A percentile compares a stretch with the other conserved stretches of the same genome.
Conservation (phyloP, 2,888 invertebrate species). For the Drosophila mercatorum region DNA sequence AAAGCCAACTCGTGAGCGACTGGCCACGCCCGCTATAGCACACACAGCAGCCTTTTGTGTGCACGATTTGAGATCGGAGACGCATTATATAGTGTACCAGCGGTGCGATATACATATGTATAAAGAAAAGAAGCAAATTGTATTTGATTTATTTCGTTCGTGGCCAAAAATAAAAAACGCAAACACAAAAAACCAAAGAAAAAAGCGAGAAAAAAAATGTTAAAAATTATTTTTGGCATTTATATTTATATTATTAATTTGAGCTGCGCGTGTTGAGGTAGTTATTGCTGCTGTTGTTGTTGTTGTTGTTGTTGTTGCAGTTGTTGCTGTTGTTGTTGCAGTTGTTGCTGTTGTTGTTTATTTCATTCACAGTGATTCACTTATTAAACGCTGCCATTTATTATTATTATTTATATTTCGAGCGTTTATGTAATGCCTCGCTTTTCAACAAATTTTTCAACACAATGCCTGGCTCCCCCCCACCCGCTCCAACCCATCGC, state of each 20-base stretch:
- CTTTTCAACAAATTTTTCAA: slow-evolving; percentile 58
- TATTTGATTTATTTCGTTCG: slow-evolving; percentile 75
- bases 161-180: slow-evolving; percentile 72
- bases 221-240: slow-evolving; percentile 35
- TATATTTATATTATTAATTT: slow-evolving; percentile 79
- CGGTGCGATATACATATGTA: background rate
- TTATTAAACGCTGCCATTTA: slow-evolving; percentile 50
- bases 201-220: slow-evolving; percentile 12
- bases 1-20: slow-evolving; percentile 55
- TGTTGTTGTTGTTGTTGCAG: slow-evolving; percentile 38
- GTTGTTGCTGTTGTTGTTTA: slow-evolving; percentile 20
- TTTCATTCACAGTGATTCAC: slow-evolving; percentile 66
- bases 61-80: slow-evolving; percentile 42
- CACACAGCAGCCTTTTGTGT: slow-evolving; percentile 34
- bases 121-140: slow-evolving; percentile 21
- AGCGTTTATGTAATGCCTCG: slow-evolving; percentile 75
- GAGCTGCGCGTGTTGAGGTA: slow-evolving; percentile 62
- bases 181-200: slow-evolving; percentile 34
- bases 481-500: no score
- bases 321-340: background rate
- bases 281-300: slow-evolving; percentile 45
- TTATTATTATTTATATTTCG: slow-evolving; percentile 73
- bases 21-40: slow-evolving; percentile 57
- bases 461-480: slow-evolving; percentile 17
- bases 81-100: slow-evolving; percentile 35